phyloP scores from a whole-genome alignment of 2,888 invertebrate species.

The Sarcophaga subvicina region DNA sequence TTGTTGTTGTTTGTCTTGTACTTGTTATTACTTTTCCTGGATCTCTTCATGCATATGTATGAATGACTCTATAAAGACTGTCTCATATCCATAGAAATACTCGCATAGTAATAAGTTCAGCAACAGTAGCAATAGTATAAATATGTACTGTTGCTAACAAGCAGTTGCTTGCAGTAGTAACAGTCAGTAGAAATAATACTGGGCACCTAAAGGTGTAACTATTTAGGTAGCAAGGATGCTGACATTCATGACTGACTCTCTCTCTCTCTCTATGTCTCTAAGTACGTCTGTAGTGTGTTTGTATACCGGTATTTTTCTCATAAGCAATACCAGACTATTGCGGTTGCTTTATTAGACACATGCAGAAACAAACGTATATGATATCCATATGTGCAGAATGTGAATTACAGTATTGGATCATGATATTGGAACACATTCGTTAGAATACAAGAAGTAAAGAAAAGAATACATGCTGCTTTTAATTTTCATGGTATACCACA shows the following conservation, averaged over 20 bases:
- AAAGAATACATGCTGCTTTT: no score
- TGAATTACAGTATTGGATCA: no score
- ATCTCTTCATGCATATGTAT: constrained; percentile 10
- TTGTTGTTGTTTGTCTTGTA: no score
- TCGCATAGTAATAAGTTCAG: neutral
- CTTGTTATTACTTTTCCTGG: neutral
- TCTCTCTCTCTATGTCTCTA: neutral
- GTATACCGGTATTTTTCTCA: constrained; percentile 30
- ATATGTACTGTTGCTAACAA: neutral
- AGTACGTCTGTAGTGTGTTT: neutral
- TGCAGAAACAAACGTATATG: neutral
- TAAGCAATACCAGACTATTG: constrained; percentile 39
- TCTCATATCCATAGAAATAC: no score
- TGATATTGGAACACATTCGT: no score
- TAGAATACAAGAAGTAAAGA: no score
- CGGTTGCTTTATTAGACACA: constrained; percentile 37
- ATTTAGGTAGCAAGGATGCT: no score
- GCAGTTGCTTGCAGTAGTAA: neutral
- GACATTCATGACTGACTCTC: no score
- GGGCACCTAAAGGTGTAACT: no score
- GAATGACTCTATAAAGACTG: neutral
- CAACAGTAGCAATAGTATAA: neutral
- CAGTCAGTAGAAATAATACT: neutral
- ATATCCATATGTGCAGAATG: neutral
- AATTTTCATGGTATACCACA: no score